These are phyloP conservation scores for Luscinia megarhynchos DNA, from an alignment of 2,797 vertebrate genomes.

Conservation along the genomic window DNA sequence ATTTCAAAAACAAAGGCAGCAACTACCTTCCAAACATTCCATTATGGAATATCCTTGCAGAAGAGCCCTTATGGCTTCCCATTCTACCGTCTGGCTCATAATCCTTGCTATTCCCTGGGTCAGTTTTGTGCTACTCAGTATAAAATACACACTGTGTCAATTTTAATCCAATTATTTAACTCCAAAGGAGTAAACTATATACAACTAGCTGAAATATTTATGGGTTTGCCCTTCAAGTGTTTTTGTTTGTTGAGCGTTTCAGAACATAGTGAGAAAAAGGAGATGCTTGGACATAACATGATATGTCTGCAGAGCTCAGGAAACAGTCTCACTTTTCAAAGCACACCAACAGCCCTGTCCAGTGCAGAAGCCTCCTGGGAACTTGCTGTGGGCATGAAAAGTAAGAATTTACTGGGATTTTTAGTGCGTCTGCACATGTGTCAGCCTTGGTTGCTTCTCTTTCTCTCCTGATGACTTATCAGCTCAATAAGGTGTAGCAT, in stretches of 20 bases:
- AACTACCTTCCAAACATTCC: background rate
- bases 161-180: background rate
- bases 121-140: background rate
- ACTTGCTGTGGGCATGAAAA: background rate
- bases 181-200: background rate
- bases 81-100: background rate
- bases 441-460: background rate
- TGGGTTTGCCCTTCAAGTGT: background rate
- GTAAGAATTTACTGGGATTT: background rate
- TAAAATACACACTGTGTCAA: background rate
- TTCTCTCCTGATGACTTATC: background rate
- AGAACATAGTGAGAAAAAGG: slow-evolving; percentile 4
- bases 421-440: background rate
- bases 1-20: background rate
- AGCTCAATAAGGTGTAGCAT: background rate
- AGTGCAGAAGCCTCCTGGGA: background rate
- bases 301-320: background rate
- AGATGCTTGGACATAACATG: background rate
- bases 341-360: background rate
- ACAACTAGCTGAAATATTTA: background rate
- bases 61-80: background rate
- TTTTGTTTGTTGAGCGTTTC: background rate
- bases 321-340: background rate
- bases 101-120: background rate
- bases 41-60: background rate